phyloP scores from a whole-genome alignment of 2,797 vertebrate genomes.

The Tenualosa ilisha region DNA sequence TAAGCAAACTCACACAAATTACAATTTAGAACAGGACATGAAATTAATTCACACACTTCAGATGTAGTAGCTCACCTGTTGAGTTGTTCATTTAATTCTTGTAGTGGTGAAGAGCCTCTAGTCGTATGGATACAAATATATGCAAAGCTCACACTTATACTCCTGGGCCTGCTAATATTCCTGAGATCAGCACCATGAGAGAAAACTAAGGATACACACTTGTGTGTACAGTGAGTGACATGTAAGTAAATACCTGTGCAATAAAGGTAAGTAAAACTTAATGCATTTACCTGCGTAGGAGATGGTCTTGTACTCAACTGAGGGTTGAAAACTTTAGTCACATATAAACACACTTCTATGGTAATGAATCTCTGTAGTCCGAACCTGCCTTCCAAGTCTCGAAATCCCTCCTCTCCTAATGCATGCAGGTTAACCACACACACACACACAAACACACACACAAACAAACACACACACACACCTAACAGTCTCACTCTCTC shows the following conservation, averaged over 20 bases:
- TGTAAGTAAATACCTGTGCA: neutral
- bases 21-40: neutral
- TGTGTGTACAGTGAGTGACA: neutral
- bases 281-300: neutral
- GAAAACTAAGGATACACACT: neutral
- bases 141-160: neutral
- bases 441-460: neutral
- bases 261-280: neutral
- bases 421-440: neutral
- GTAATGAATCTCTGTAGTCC: neutral
- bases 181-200: neutral
- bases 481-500: neutral
- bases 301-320: neutral
- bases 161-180: neutral
- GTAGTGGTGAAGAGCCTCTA: neutral
- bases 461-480: slow-evolving; percentile 8
- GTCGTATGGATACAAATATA: neutral
- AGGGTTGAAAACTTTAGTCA: neutral
- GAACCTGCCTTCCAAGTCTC: neutral
- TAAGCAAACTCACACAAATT: no score
- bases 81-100: neutral
- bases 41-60: neutral
- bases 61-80: neutral
- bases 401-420: neutral
- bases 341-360: neutral